A percentile compares a stretch with the other conserved stretches of the same genome.
phyloP scores from a whole-genome alignment of 2,797 vertebrate genomes.

The Pseudochromis fuscus region DNA sequence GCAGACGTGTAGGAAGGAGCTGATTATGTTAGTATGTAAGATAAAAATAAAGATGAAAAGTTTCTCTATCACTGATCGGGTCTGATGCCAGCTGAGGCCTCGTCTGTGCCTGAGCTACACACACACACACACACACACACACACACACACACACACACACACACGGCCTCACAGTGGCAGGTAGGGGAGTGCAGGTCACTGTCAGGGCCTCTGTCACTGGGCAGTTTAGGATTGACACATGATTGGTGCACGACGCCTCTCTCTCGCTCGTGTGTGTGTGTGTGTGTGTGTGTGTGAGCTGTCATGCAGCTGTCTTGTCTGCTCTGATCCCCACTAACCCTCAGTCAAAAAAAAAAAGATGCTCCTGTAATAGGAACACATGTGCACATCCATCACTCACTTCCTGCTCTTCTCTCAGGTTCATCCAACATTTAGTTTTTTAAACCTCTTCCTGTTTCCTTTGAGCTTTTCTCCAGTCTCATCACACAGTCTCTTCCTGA shows the following conservation, averaged over 20 bases:
- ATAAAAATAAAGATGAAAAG: slow-evolving; percentile 20
- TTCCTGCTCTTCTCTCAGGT: no score
- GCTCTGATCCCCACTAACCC: slow-evolving; percentile 75
- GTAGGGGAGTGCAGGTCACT: slow-evolving; percentile 54
- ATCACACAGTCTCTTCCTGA: no score
- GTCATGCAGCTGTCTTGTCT: slow-evolving; percentile 65
- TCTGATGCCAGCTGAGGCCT: slow-evolving; percentile 62
- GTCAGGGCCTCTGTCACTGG: slow-evolving; percentile 57
- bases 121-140: slow-evolving; percentile 13
- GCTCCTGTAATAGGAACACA: slow-evolving; percentile 56
- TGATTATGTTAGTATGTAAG: neutral
- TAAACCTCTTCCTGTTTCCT: neutral
- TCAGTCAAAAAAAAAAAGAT: slow-evolving; percentile 67
- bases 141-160: slow-evolving; percentile 12
- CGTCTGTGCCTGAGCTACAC: slow-evolving; percentile 1
- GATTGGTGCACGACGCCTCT: slow-evolving; percentile 55
- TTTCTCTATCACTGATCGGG: slow-evolving; percentile 39
- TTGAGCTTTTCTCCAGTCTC: no score
- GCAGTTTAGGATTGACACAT: slow-evolving; percentile 69
- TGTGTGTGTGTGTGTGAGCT: slow-evolving; percentile 41
- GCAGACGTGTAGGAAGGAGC: neutral
- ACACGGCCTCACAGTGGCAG: slow-evolving; percentile 43
- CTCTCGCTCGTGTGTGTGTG: slow-evolving; percentile 33
- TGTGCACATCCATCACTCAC: slow-evolving; percentile 17
- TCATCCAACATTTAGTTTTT: neutral